These are phyloP conservation scores for Cassiopea andromeda DNA, from an alignment of 30 jellyfish, hydroid and myxozoan species.

Conservation along the genomic window DNA sequence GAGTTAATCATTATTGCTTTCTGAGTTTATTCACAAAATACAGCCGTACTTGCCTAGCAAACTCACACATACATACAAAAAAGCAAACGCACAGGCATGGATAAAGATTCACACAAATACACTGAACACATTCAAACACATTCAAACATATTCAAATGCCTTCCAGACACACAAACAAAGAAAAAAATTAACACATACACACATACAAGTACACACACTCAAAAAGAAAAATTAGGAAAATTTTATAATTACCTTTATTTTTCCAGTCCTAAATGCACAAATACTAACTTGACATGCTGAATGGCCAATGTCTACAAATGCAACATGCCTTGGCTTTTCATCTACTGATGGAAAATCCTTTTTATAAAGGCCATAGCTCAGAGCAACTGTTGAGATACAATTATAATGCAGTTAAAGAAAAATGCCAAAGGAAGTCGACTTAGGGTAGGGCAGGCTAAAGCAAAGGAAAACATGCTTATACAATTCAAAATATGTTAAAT, in stretches of 20 bases:
- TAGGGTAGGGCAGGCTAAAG: not conserved
- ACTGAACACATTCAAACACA: too few species aligned
- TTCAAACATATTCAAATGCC: too few species aligned
- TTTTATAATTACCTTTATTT: constrained; percentile 59
- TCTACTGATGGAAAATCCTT: constrained; percentile 91
- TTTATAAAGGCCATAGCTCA: constrained; percentile 90
- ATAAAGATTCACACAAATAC: too few species aligned
- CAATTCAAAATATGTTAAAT: too few species aligned
- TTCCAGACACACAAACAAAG: too few species aligned
- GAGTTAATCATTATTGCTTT: too few species aligned
- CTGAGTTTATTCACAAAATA: too few species aligned
- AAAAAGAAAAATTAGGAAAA: not conserved
- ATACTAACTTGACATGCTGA: constrained; percentile 90
- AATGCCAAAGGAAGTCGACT: not conserved
- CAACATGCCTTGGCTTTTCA: constrained; percentile 92
- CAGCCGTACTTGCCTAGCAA: too few species aligned
- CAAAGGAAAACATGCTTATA: too few species aligned
- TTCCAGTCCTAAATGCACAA: constrained; percentile 91
- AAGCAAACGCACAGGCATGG: too few species aligned
- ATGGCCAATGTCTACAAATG: constrained; percentile 94
- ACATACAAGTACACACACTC: not conserved
- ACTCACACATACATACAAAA: too few species aligned
- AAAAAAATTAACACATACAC: too few species aligned
- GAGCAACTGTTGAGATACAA: constrained; percentile 64
- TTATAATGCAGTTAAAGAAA: not conserved